These are phyloP conservation scores for Nylanderia fulva DNA, from an alignment of 1,140 invertebrate genomes.

Conservation along the genomic window DNA sequence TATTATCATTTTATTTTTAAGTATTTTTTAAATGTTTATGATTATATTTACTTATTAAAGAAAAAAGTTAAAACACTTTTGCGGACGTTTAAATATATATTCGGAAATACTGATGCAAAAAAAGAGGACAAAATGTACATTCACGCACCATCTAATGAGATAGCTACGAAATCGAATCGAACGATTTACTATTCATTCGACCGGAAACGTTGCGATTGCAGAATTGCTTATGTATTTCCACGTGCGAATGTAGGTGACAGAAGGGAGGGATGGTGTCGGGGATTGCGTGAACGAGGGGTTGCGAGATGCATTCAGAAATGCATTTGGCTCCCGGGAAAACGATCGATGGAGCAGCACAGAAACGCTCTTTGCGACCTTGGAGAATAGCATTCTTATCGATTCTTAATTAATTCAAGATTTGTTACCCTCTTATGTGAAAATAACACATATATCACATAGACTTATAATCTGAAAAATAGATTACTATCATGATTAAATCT, in stretches of 20 bases:
- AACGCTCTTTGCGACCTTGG: constrained; percentile 31
- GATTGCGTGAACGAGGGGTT: constrained; percentile 49
- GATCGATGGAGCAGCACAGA: constrained; percentile 41
- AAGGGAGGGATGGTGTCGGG: constrained; percentile 9
- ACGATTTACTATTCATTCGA: constrained; percentile 45
- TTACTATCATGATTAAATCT: background rate
- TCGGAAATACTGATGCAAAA: background rate
- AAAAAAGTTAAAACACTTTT: background rate
- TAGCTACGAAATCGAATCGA: constrained; percentile 36
- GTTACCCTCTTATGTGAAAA: background rate
- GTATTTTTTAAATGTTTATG: too few relatives aligned
- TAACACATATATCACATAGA: too few relatives aligned
- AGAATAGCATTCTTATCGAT: background rate
- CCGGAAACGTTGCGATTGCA: constrained; percentile 42
- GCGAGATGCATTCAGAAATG: constrained; percentile 51
- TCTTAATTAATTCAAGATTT: background rate
- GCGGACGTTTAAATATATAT: background rate
- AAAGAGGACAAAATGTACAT: constrained; percentile 15
- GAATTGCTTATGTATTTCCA: constrained; percentile 57
- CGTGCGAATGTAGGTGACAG: background rate
- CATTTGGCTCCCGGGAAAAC: constrained; percentile 57
- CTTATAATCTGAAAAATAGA: too few relatives aligned
- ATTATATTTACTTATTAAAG: too few relatives aligned
- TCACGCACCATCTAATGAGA: constrained; percentile 35
- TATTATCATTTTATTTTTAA: background rate